Evolutionary conservation across 2,888 invertebrate genomes (phyloP), one percentile per base, ranked within the genome.

Genomic region (Sphaeridia pumilis): DNA sequence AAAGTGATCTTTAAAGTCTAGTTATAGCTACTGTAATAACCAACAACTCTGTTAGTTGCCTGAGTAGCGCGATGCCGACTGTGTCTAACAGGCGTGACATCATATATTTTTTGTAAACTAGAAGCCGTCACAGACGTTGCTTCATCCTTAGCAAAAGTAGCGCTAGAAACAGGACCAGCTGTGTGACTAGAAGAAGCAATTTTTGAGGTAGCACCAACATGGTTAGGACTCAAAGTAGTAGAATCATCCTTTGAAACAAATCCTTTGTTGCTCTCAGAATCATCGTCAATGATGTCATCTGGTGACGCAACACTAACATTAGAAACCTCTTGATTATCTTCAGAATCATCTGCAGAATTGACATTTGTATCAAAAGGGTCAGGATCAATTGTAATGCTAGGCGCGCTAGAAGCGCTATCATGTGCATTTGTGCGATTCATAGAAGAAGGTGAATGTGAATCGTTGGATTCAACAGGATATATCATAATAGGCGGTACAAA

Each of bases 31-130:
- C n/a, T n/a, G n/a, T n/a, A n/a, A n/a, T n/a, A n/a, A n/a, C n/a
- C n/a, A n/a, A n/a, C n/a, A n/a, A n/a, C n/a, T n/a, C n/a, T n/a
- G n/a, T n/a, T n/a, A n/a, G n/a, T n/a, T n/a, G n/a, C n/a, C n/a
- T n/a, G n/a, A n/a, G 52, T 46, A 10, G 52, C 45, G 25, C 56
- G 44, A 46, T 56, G 56, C 25, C 35, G 48, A 34, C 41, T 35
- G 24, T 56, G 56, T 49, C 56, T 12, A 46, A 56, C 38, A 3
- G 54, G 28, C 12, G 47, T 51, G 14, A 49, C 42, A 5, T 25
- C 43, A 31, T 31, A 31, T 14, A 14, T 7, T 14, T 10, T 10
- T 10, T 7, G 31, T 7, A 14, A 10, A 14, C 17, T 5, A 20
- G 17, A 17, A 5, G 38, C 38, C 5, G 7, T 5, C 5, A 17